Conservation (phyloP, 2,797 vertebrate genomes). For the Falco concolor region DNA sequence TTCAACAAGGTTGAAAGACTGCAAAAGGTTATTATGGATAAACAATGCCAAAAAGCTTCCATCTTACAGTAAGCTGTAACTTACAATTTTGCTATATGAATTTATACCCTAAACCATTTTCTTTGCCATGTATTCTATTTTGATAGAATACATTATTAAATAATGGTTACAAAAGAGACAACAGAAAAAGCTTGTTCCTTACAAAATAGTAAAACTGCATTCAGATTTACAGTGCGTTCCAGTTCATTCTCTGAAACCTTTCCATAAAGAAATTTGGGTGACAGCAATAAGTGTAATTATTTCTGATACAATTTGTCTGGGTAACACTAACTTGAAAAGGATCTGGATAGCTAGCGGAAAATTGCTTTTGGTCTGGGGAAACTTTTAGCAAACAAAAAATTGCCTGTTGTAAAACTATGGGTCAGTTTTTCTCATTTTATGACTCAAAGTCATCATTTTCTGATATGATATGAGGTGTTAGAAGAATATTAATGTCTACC, state of each 20-base stretch:
- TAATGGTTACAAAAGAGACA: background rate
- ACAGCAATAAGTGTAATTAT: background rate
- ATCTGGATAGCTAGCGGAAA: background rate
- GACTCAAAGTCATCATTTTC: background rate
- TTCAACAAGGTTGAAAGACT: background rate
- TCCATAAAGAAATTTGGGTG: background rate
- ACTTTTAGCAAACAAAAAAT: background rate
- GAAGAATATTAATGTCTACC: background rate
- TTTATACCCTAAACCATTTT: background rate
- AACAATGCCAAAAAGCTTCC: background rate
- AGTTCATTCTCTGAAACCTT: background rate
- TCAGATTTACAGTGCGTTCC: background rate
- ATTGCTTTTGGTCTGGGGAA: background rate
- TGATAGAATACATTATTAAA: background rate
- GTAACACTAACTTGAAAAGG: background rate
- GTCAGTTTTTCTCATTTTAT: background rate
- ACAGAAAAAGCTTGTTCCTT: background rate
- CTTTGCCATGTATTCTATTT: background rate
- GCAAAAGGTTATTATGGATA: background rate
- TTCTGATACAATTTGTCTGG: background rate
- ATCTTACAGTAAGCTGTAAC: background rate
- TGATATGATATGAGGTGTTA: background rate
- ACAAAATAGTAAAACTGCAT: background rate
- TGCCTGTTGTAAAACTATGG: background rate
- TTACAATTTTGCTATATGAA: background rate